These are phyloP conservation scores for Leucosticte australis DNA, from an alignment of 2,113 vertebrate genomes.

Conservation along the genomic window DNA sequence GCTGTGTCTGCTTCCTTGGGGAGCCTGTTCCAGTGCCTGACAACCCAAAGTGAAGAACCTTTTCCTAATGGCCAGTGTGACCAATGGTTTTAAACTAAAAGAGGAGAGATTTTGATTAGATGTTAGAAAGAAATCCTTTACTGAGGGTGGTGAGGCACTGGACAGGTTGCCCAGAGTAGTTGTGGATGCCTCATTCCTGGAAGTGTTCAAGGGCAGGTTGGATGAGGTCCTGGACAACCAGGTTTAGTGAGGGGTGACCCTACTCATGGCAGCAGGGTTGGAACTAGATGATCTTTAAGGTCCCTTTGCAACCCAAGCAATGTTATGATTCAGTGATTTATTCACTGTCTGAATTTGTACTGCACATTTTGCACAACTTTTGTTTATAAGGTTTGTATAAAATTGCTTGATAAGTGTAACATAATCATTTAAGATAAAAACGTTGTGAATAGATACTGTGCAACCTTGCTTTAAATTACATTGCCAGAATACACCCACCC, in stretches of 20 bases:
- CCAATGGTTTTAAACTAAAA: background rate
- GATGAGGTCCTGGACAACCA: background rate
- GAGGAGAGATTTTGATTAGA: background rate
- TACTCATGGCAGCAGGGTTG: background rate
- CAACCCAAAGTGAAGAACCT: background rate
- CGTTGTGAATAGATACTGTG: background rate
- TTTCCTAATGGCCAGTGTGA: background rate
- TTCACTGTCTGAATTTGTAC: background rate
- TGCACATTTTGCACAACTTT: background rate
- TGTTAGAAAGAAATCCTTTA: background rate
- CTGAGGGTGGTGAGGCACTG: background rate
- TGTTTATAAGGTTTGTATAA: background rate
- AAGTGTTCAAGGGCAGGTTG: background rate
- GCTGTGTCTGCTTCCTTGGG: background rate
- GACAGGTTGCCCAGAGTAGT: background rate
- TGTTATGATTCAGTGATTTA: background rate
- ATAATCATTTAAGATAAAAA: background rate
- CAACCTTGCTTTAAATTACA: background rate
- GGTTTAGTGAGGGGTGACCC: fast-evolving
- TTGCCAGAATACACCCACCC: background rate
- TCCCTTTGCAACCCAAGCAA: background rate
- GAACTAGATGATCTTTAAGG: background rate
- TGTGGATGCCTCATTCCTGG: background rate
- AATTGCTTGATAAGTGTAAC: background rate
- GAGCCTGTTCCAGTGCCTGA: background rate